Evolutionary conservation across 2,888 invertebrate genomes (phyloP).

Genomic region (Escarpia spicata): DNA sequence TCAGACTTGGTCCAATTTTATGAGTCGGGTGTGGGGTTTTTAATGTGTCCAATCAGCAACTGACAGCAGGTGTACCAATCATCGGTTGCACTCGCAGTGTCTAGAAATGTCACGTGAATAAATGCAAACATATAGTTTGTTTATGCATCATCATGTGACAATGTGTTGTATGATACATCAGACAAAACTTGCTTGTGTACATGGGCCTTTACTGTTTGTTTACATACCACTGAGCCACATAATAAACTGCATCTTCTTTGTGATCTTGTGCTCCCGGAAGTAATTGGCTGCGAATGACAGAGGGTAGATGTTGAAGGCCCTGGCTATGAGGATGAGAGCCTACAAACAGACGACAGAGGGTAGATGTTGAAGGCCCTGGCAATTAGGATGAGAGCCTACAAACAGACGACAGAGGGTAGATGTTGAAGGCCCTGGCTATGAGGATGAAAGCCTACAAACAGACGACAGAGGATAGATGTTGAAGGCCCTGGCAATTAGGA

Average conservation of each 20-base stretch:
- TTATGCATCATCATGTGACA: too few relatives aligned
- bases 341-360: conserved; percentile 26
- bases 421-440: not conserved
- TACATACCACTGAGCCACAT: conserved; percentile 96
- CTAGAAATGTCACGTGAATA: too few relatives aligned
- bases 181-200: too few relatives aligned
- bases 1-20: too few relatives aligned
- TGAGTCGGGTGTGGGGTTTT: too few relatives aligned
- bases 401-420: not conserved
- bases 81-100: too few relatives aligned
- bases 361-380: not conserved
- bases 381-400: not conserved
- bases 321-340: conserved; percentile 76
- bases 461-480: not conserved
- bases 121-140: too few relatives aligned
- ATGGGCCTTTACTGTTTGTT: not conserved
- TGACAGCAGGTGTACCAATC: too few relatives aligned
- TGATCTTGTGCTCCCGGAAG: conserved; percentile 97
- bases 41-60: too few relatives aligned
- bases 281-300: conserved; percentile 91
- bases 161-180: too few relatives aligned
- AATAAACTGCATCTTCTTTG: conserved; percentile 97
- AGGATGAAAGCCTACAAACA: not conserved
- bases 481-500: not conserved
- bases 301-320: conserved; percentile 97